phyloP scores from a whole-genome alignment of 2,797 vertebrate genomes.

The Xenops minutus region DNA sequence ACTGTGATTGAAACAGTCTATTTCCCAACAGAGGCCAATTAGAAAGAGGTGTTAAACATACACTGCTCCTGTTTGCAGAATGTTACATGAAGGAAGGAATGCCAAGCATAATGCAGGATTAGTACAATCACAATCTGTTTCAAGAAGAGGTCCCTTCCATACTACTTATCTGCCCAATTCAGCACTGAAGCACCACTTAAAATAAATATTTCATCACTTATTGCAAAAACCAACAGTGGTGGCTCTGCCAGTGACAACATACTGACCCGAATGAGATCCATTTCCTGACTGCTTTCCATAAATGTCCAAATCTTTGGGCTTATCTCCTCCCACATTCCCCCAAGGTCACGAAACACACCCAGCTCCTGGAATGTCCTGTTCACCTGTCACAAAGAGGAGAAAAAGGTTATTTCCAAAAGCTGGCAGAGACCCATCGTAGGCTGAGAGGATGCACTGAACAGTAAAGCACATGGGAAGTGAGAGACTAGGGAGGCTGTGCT shows the following conservation, averaged over 20 bases:
- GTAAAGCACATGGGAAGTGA: not conserved
- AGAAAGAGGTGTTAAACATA: not conserved
- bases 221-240: not conserved
- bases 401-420: slow-evolving; percentile 23
- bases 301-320: slow-evolving; percentile 90
- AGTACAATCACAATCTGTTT: not conserved
- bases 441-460: not conserved
- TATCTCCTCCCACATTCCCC: slow-evolving; percentile 94
- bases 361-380: slow-evolving; percentile 97
- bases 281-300: slow-evolving; percentile 89
- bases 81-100: not conserved
- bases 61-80: not conserved
- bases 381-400: slow-evolving; percentile 76
- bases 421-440: not conserved
- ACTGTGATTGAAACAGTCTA: not conserved
- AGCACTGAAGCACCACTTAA: not conserved
- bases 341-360: slow-evolving; percentile 89
- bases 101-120: not conserved
- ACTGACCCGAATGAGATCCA: slow-evolving; percentile 87
- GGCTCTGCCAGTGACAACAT: not conserved
- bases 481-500: not conserved
- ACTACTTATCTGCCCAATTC: not conserved
- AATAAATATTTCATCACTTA: not conserved
- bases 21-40: not conserved
- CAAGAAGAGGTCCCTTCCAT: not conserved